These are phyloP conservation scores for Hydractinia echinata DNA, from an alignment of 30 jellyfish, hydroid and myxozoan genomes.

Conservation along the genomic window DNA sequence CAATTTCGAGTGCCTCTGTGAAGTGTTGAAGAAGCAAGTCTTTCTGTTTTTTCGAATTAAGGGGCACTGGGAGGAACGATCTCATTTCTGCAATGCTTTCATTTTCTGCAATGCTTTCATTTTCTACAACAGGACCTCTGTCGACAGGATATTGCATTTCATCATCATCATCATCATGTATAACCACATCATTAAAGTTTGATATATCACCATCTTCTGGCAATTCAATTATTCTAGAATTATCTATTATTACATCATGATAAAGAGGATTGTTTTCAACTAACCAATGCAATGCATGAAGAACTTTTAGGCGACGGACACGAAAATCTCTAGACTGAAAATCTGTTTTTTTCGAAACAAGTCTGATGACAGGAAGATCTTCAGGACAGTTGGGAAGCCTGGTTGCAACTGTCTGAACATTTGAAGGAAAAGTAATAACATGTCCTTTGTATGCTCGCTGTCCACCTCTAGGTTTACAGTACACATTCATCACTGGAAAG, in stretches of 20 bases:
- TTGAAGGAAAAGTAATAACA: conserved; percentile 42
- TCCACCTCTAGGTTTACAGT: conserved; percentile 48
- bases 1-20: conserved; percentile 1
- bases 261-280: conserved; percentile 45
- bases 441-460: conserved; percentile 53
- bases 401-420: conserved; percentile 44
- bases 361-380: too few species aligned
- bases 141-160: neutral
- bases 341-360: too few species aligned
- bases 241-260: conserved; percentile 21
- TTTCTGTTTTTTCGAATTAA: neutral
- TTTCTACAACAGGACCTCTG: neutral
- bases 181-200: conserved; percentile 14
- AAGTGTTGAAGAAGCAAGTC: too few species aligned
- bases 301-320: conserved; percentile 32
- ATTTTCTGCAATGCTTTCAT: neutral
- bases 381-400: too few species aligned
- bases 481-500: conserved; percentile 43
- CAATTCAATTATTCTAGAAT: neutral
- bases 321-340: too few species aligned
- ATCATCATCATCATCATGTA: neutral
- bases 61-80: conserved; percentile 16
- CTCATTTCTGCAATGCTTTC: conserved; percentile 2
- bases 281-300: conserved; percentile 46
- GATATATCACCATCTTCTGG: conserved; percentile 35